phyloP scores from a whole-genome alignment of 2,113 vertebrate species.

The Philantomba maxwellii region DNA sequence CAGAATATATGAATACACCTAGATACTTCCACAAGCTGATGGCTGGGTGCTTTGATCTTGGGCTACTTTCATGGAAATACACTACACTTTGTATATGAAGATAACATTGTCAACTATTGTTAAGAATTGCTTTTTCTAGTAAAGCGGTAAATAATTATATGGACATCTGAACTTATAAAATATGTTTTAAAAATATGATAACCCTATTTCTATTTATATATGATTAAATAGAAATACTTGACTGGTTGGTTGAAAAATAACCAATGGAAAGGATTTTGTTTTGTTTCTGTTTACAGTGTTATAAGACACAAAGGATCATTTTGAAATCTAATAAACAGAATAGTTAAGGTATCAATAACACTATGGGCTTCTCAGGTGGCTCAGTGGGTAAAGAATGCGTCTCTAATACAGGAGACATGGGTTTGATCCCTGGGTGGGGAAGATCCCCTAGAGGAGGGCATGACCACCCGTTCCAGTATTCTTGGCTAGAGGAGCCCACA shows the following conservation, averaged over 20 bases:
- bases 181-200: neutral
- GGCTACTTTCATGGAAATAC: neutral
- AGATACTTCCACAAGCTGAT: neutral
- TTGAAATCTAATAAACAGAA: neutral
- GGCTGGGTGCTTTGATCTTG: neutral
- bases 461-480: neutral
- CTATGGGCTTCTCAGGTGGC: neutral
- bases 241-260: constrained; percentile 11
- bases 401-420: neutral
- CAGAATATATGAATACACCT: neutral
- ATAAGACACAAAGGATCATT: neutral
- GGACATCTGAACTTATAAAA: constrained; percentile 21
- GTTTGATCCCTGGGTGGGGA: neutral
- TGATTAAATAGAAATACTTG: neutral
- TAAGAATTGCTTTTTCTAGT: neutral
- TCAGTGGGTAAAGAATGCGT: neutral
- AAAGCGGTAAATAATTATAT: neutral
- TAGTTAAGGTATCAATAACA: neutral
- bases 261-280: neutral
- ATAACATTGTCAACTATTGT: constrained; percentile 11
- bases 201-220: neutral
- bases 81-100: neutral
- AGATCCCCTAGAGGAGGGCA: neutral
- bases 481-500: neutral
- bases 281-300: neutral